Conservation (phyloP, 2,113 vertebrate genomes). For the Apus apus region DNA sequence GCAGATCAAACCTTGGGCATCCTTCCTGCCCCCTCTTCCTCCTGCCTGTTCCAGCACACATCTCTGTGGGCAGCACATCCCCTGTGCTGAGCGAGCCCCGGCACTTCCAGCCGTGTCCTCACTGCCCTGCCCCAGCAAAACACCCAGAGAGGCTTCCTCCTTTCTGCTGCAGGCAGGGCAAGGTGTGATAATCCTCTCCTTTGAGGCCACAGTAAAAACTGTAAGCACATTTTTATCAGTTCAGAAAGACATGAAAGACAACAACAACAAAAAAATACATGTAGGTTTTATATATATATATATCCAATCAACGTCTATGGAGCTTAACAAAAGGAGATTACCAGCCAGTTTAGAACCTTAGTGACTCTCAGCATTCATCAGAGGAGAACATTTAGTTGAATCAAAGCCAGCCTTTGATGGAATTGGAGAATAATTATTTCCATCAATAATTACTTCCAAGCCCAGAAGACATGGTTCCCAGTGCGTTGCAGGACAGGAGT, state of each 20-base stretch:
- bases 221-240: neutral
- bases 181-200: neutral
- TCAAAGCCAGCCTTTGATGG: constrained; percentile 56
- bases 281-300: neutral
- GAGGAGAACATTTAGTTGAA: constrained; percentile 40
- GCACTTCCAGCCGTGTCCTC: neutral
- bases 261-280: neutral
- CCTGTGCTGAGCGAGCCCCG: neutral
- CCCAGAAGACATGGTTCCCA: constrained; percentile 18
- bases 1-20: neutral
- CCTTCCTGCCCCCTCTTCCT: neutral
- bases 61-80: neutral
- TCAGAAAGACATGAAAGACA: neutral
- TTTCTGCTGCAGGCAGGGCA: neutral
- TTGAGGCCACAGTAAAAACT: neutral
- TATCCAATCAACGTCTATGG: neutral
- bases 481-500: neutral
- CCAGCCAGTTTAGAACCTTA: constrained; percentile 19
- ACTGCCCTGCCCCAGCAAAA: neutral
- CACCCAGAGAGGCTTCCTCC: neutral
- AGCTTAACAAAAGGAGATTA: constrained; percentile 1
- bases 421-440: constrained; percentile 70
- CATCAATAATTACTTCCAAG: constrained; percentile 58
- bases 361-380: constrained; percentile 34
- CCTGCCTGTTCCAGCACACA: neutral